These are phyloP conservation scores for Bugulina stolonifera DNA, from an alignment of 2,888 invertebrate genomes.

Conservation along the genomic window DNA sequence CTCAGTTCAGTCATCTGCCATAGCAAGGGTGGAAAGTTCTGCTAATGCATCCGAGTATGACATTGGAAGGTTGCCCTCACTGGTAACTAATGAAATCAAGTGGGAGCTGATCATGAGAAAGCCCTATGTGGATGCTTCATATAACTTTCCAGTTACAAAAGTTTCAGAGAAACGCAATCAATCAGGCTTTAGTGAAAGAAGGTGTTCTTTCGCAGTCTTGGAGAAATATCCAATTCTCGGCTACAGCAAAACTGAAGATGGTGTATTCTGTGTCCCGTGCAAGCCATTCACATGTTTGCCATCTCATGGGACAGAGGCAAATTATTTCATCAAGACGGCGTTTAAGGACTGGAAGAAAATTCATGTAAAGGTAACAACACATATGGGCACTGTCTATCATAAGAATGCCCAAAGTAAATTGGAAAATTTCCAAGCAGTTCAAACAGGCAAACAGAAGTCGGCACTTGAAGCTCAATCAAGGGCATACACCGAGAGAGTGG, in stretches of 20 bases:
- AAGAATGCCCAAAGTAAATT: neutral
- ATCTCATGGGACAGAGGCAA: neutral
- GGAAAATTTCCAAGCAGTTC: neutral
- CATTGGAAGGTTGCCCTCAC: neutral
- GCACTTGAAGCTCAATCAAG: neutral
- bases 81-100: neutral
- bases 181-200: neutral
- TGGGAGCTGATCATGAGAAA: neutral
- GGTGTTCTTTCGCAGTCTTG: neutral
- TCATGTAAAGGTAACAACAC: neutral
- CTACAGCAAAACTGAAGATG: neutral
- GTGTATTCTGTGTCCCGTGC: neutral
- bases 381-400: neutral
- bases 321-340: neutral
- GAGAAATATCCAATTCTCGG: neutral
- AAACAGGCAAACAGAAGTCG: neutral
- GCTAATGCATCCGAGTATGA: neutral
- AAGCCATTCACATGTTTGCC: neutral
- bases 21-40: no score
- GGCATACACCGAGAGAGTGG: neutral
- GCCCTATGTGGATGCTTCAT: neutral
- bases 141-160: neutral
- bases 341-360: neutral
- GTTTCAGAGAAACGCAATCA: neutral
- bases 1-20: no score